A percentile compares a stretch with the other conserved stretches of the same genome.
Evolutionary conservation across 2,888 invertebrate genomes (phyloP).

Genomic region (Electrophaes corylata): DNA sequence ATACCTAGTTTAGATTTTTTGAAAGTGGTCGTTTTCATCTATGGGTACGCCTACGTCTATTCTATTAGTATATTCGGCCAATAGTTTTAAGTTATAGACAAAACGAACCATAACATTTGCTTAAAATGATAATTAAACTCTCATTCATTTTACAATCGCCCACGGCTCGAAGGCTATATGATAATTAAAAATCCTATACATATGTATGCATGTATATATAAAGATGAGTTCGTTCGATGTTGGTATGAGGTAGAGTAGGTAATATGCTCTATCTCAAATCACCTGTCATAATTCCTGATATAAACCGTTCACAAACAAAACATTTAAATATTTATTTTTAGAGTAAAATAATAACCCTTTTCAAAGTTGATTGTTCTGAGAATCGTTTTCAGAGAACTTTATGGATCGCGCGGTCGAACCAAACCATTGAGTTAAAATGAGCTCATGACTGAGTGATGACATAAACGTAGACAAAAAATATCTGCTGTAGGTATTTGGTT

Average conservation of each 20-base stretch:
- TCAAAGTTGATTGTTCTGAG: constrained; percentile 12
- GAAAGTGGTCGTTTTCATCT: no score
- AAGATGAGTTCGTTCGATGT: no score
- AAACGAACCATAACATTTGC: constrained; percentile 1
- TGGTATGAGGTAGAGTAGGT: no score
- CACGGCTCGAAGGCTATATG: constrained; percentile 1
- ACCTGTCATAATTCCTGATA: constrained; percentile 15
- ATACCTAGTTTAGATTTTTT: no score
- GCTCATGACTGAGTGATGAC: constrained; percentile 42
- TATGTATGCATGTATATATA: no score
- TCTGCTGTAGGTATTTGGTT: constrained; percentile 11
- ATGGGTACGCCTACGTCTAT: no score
- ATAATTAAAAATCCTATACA: constrained; percentile 17
- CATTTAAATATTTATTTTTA: constrained; percentile 5
- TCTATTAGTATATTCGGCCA: no score
- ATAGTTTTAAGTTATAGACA: not conserved
- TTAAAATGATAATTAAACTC: not conserved
- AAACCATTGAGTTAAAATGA: constrained; percentile 21
- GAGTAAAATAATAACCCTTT: constrained; percentile 15
- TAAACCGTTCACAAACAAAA: not conserved
- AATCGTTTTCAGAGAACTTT: constrained; percentile 13
- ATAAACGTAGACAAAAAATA: constrained; percentile 37
- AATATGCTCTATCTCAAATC: constrained; percentile 16
- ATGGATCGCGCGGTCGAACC: constrained; percentile 24
- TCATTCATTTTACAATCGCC: constrained; percentile 1